Percentiles rank a stretch among this genome's conserved stretches.
Evolutionary conservation across 2,797 vertebrate species (phyloP).

Genomic region (Silurus aristotelis): DNA sequence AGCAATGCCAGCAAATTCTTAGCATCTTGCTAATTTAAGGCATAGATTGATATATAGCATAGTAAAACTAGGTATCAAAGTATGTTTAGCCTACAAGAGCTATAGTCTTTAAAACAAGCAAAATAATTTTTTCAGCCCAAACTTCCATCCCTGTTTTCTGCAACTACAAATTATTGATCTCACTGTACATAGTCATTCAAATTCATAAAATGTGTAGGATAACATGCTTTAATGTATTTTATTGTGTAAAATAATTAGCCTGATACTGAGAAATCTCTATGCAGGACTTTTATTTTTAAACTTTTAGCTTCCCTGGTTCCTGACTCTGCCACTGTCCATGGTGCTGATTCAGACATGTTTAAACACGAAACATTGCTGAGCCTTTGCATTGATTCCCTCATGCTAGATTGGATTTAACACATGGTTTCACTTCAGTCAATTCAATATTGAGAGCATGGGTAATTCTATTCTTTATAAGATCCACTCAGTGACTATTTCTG

Average conservation of each 20-base stretch:
- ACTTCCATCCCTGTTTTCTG: background rate
- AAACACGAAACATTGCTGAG: background rate
- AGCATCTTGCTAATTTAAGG: too few relatives aligned
- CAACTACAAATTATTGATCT: background rate
- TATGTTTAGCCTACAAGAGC: background rate
- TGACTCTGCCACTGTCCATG: background rate
- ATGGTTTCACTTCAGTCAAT: background rate
- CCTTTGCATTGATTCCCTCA: background rate
- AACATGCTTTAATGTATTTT: background rate
- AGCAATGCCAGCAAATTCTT: background rate
- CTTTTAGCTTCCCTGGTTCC: background rate
- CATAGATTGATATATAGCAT: too few relatives aligned
- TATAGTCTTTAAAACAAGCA: background rate
- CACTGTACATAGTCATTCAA: too few relatives aligned
- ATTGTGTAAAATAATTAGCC: background rate
- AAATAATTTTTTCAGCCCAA: too few relatives aligned
- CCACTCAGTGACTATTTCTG: background rate
- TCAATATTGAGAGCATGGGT: background rate
- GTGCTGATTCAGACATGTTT: background rate
- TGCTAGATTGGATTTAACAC: background rate
- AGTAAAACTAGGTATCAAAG: background rate
- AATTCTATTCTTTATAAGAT: background rate
- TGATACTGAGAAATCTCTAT: background rate
- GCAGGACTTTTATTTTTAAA: background rate
- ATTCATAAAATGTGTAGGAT: background rate